Percentiles rank a stretch among this genome's conserved stretches.
Conservation (phyloP, 2,888 invertebrate species). For the Seira ritae region DNA sequence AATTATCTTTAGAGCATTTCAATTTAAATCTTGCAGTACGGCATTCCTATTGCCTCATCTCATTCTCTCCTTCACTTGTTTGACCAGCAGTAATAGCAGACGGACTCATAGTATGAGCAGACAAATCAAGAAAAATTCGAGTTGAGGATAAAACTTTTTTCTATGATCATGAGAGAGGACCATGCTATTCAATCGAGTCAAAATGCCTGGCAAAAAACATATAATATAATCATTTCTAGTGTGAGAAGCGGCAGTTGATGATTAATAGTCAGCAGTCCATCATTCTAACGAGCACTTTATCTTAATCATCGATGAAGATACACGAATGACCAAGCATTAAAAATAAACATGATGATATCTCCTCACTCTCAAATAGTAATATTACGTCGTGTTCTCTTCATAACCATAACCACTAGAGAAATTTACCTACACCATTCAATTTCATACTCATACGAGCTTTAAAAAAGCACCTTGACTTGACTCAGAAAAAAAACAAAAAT, state of each 20-base stretch:
- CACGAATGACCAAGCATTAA: conserved; percentile 64
- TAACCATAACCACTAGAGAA: neutral
- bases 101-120: too few species aligned
- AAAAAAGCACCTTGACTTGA: conserved; percentile 17
- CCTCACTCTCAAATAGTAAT: neutral
- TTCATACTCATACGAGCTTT: neutral
- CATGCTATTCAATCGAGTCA: conserved; percentile 55
- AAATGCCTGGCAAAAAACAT: conserved; percentile 20
- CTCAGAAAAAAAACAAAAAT: too few species aligned
- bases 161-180: conserved; percentile 37
- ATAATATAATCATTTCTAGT: conserved; percentile 55
- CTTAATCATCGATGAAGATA: conserved; percentile 65
- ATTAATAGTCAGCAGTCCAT: conserved; percentile 66
- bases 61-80: neutral
- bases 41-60: conserved; percentile 20
- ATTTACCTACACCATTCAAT: neutral
- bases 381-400: neutral
- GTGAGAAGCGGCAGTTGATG: conserved; percentile 64
- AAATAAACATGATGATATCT: conserved; percentile 65
- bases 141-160: neutral
- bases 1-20: conserved; percentile 23
- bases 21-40: neutral
- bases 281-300: conserved; percentile 66
- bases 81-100: neutral
- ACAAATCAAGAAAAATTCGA: conserved; percentile 1